Base-by-base conservation (phyloP, 1,140 invertebrate genomes). In the Reticulitermes speratus region DNA sequence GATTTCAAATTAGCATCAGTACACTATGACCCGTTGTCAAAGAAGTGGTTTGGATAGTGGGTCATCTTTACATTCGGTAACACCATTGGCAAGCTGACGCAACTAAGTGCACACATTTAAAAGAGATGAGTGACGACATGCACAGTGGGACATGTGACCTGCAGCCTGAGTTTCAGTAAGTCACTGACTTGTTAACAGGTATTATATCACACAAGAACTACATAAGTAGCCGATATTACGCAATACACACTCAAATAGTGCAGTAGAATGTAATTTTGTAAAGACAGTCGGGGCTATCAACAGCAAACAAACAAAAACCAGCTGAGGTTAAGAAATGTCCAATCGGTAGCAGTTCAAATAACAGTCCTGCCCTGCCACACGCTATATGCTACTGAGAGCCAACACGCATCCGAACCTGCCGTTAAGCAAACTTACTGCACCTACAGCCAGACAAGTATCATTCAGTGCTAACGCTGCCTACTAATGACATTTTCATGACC, bases 371-470 rank as follows among this genome's bases (percentile, higher is more conserved):
- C 65, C 14, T 75, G n/a, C 7, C 65, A 25, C 7, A 14, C n/a
- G 65, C 25, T n/a, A 75, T 75, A 75, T 16, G n/a, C 8, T 75
- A 30, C 25, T 14, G 25, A 21, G 1, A 65, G 59, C 7, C 25
- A 65, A 23, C 25, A 65, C 21, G 59, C 12, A 75, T 75, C 9
- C 25, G 8, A 75, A 12, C n/a, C 14, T 75, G n/a, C 65, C 65
- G 65, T 75, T 75, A 75, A 75, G 65, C 65, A 75, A 75, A 75
- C 65, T 30, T n/a, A 75, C n/a, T 75, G 30, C 65, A 75, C 65
- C 65, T 75, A 9, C 65, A 75, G n/a, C 3, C 7, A 6, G 59
- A 16, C 25, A 65, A 65, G 59, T 65, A 19, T 65, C 59, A 23
- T 59, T 48, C 48, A 55, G 52, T 21, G 52, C 19, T 19, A 55